Percentiles rank a stretch among this genome's conserved stretches.
Evolutionary conservation across 2,113 vertebrate genomes (phyloP).

Genomic region (Fulica atra): DNA sequence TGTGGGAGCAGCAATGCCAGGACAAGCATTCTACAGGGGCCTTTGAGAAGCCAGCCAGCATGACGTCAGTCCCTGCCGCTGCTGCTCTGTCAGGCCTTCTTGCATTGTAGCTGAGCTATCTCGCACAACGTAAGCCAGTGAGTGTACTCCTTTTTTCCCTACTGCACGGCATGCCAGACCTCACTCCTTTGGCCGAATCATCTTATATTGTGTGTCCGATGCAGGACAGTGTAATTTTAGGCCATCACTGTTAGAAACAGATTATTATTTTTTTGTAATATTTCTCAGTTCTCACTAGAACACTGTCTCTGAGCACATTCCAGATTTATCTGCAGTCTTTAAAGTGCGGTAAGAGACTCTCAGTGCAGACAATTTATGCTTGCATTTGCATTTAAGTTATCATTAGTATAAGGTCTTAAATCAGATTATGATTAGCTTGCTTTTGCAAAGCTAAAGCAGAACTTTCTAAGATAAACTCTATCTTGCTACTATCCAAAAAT

Average conservation of each 20-base stretch:
- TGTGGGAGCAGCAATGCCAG: not conserved
- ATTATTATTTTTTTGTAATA: not conserved
- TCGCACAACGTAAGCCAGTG: not conserved
- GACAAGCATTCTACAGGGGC: fast-evolving
- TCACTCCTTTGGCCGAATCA: not conserved
- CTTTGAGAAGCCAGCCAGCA: not conserved
- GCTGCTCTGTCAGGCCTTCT: not conserved
- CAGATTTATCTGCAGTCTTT: constrained; percentile 65
- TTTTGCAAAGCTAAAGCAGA: constrained; percentile 73
- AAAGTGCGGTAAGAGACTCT: constrained; percentile 57
- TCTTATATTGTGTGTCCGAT: not conserved
- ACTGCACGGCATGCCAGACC: not conserved
- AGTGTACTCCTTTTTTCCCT: not conserved
- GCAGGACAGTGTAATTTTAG: not conserved
- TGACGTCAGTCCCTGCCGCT: not conserved
- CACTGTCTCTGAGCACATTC: constrained; percentile 28
- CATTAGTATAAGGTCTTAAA: constrained; percentile 72
- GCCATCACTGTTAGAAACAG: not conserved
- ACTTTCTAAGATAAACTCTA: constrained; percentile 72
- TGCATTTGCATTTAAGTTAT: constrained; percentile 72
- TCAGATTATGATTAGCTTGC: constrained; percentile 73
- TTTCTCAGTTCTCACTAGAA: constrained; percentile 57
- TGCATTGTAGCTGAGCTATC: not conserved
- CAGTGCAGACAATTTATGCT: constrained; percentile 66
- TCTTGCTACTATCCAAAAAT: constrained; percentile 71